A percentile compares a stretch with the other conserved stretches of the same genome.
Conservation (phyloP, 2,888 invertebrate genomes). For the Cheilosia impressa region DNA sequence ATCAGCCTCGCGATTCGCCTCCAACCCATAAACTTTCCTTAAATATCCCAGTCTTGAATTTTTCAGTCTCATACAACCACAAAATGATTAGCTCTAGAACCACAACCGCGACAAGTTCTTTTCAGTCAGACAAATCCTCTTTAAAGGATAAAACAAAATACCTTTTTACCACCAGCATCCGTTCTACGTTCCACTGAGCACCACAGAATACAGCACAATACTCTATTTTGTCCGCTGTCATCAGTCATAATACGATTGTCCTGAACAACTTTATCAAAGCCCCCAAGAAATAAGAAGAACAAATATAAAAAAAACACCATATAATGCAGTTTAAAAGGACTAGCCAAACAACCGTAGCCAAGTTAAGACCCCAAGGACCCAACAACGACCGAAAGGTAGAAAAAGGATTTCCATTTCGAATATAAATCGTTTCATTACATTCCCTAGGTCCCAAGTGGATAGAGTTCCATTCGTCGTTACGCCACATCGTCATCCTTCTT, state of each 20-base stretch:
- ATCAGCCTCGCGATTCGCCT: too few species aligned
- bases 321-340: slow-evolving; percentile 31
- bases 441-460: slow-evolving; percentile 47
- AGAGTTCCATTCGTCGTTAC: slow-evolving; percentile 57
- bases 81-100: too few species aligned
- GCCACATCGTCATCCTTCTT: slow-evolving; percentile 57
- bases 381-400: not conserved
- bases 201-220: too few species aligned
- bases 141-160: slow-evolving; percentile 27
- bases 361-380: slow-evolving; percentile 17
- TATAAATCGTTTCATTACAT: slow-evolving; percentile 64
- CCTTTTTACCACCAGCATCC: too few species aligned
- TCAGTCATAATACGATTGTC: slow-evolving; percentile 43
- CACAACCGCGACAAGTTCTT: not conserved
- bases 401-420: slow-evolving; percentile 50
- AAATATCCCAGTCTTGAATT: not conserved
- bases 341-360: slow-evolving; percentile 13
- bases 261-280: slow-evolving; percentile 26
- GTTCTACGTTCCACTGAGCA: not conserved
- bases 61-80: too few species aligned
- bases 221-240: not conserved
- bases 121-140: not conserved
- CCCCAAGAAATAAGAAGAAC: not conserved
- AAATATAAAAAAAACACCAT: slow-evolving; percentile 31
- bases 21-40: too few species aligned